Base-by-base conservation (phyloP, 1,140 invertebrate species). In the Tigriopus japonicus region DNA sequence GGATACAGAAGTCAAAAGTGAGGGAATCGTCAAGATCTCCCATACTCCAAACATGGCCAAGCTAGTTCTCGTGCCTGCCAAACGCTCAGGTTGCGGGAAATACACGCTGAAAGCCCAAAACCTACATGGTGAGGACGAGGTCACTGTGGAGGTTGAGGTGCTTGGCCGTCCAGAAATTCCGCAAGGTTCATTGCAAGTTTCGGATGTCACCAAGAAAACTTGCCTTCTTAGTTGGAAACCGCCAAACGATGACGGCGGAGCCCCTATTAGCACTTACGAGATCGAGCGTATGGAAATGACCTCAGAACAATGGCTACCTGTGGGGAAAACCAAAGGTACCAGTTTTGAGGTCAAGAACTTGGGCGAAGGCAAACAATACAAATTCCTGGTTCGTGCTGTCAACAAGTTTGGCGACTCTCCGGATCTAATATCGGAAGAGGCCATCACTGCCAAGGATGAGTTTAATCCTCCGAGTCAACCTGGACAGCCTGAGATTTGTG, bases 371-470 rank as follows among this genome's bases (percentile, higher is more conserved):
- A 88, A 95, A 69, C 85, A 92, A 67, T 98, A 98, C 72, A 83
- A 93, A 71, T 98, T 97, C 76, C 79, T 93, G 64, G 92, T 98
- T 0, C 92, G 87, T 69, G 94, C 95, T n/a, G 80, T 97, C 45
- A 99, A 99, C 69, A 86, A 92, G 56, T 90, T 97, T 75, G 96
- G 94, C 5, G 90, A 94, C 74, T 94, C 91, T 23, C 93, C 97
- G 67, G 89, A 92, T 17, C 69, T 98, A 52, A 84, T 87, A 67
- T 90, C 92, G 13, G 88, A 89, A 42, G 80, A 82, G 68, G 74
- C 82, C 0, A 87, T 83, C 43, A 68, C 83, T 17, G 91, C 92
- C 42, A 97, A 96, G 74, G 95, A 96, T 79, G 91, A 91, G 67
- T 97, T 83, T 70, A 87, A 84, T 87, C 70, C 75, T 69, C 86